These are phyloP conservation scores for Phoenicopterus ruber DNA, from an alignment of 2,113 vertebrate species.

Conservation along the genomic window DNA sequence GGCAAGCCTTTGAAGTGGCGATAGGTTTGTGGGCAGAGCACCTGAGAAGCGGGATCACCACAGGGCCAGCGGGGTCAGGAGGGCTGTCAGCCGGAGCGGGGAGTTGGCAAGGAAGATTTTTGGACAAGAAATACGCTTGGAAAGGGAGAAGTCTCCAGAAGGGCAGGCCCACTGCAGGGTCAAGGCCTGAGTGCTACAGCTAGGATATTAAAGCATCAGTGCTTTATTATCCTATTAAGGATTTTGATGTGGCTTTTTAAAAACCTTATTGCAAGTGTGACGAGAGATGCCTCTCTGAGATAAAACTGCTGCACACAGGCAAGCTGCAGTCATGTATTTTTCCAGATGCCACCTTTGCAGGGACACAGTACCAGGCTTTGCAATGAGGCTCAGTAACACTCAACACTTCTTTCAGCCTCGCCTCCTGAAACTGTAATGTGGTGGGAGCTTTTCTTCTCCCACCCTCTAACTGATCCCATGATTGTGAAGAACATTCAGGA, in stretches of 20 bases:
- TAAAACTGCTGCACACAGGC: not conserved
- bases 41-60: not conserved
- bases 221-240: not conserved
- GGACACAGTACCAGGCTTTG: not conserved
- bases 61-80: not conserved
- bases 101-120: not conserved
- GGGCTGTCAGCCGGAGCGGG: too few species aligned
- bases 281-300: not conserved
- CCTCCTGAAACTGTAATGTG: not conserved
- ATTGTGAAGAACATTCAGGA: not conserved
- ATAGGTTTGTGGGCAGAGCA: not conserved
- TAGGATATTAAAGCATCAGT: not conserved
- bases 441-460: not conserved
- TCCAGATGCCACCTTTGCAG: not conserved
- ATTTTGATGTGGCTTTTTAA: not conserved
- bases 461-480: not conserved
- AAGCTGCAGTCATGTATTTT: not conserved
- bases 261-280: not conserved
- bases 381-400: not conserved
- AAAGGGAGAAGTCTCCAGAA: not conserved
- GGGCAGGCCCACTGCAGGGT: not conserved
- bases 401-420: accelerated
- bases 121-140: not conserved
- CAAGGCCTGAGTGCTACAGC: accelerated
- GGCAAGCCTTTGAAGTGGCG: not conserved